Base-by-base conservation (phyloP, 2,113 vertebrate species). In the Sinocyclocheilus maitianheensis region DNA sequence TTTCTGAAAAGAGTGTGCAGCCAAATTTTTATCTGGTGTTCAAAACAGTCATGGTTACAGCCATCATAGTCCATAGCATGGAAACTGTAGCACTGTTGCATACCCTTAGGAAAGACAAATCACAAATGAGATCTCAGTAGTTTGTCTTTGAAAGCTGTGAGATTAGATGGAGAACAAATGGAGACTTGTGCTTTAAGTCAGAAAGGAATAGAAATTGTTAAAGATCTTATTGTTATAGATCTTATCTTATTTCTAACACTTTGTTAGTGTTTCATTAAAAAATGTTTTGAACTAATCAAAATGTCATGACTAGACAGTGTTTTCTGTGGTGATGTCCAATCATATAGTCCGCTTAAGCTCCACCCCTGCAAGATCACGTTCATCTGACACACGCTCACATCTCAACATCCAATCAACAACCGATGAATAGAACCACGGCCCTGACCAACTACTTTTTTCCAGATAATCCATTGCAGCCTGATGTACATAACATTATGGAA, bases 21-120 rank as follows among this genome's bases (percentile, higher is more conserved):
- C 18, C 58, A 60, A 60, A 60, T 60, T 2, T 67, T 48, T 67
- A 8, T 67, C 3, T 1, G 30, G 30, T 80, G 77, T 81, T 51
- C 4, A 24, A 48, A 81, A 22, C 8, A 40, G 18, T 43, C 34
- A 43, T 4, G 9, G 37, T 43, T 72, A 40, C 12, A 63, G 43
- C 5, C 58, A 20, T 81, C 63, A 53, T 34, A 53, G 43, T 34
- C 14, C 43, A 67, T 20, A 51, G 22, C 40, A 48, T 81, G 79
- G 34, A 63, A 81, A 43, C 13, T 43, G 22, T 60, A 13, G 60
- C 22, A 79, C 34, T 3, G n/a, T 12, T 24, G 14, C 22, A 20
- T 48, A n/a, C n/a, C 74, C 46, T 51, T 24, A 53, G n/a, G 43
- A 48, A 77, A 51, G 43, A 77, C n/a, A 77, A 51, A 48, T 71